These are phyloP conservation scores for Tineola bisselliella DNA, from an alignment of 2,888 invertebrate genomes.

Conservation along the genomic window DNA sequence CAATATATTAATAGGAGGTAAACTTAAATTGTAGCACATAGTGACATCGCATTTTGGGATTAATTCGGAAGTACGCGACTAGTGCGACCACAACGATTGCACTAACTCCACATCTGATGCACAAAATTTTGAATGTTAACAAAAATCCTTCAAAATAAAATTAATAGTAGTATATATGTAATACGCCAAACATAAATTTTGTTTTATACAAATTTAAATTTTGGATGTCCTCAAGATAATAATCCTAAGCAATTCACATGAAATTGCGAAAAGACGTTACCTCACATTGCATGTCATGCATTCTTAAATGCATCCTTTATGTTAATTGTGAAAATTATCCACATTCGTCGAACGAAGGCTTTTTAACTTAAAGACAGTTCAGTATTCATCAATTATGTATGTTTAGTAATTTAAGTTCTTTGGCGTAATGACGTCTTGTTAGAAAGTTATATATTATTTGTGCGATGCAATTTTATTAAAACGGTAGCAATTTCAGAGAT, in stretches of 20 bases:
- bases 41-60: too few species aligned
- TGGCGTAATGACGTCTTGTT: neutral
- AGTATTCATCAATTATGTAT: slow-evolving; percentile 1
- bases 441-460: neutral
- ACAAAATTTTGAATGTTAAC: too few species aligned
- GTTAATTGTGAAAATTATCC: slow-evolving; percentile 48
- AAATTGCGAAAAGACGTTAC: slow-evolving; percentile 16
- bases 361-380: neutral
- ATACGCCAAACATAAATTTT: neutral
- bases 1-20: too few species aligned
- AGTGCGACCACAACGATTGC: too few species aligned
- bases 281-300: slow-evolving; percentile 49
- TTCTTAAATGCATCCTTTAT: slow-evolving; percentile 37
- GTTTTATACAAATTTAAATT: neutral
- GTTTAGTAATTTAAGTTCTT: neutral
- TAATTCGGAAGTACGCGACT: too few species aligned
- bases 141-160: too few species aligned
- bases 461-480: neutral
- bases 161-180: too few species aligned
- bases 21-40: too few species aligned
- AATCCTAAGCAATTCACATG: neutral
- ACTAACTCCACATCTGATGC: too few species aligned
- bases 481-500: neutral
- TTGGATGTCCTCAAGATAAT: neutral
- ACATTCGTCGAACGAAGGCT: slow-evolving; percentile 23